Evolutionary conservation across 2,888 invertebrate species (phyloP), one percentile per base, ranked within the genome.

Genomic region (Pollenia griseotomentosa): DNA sequence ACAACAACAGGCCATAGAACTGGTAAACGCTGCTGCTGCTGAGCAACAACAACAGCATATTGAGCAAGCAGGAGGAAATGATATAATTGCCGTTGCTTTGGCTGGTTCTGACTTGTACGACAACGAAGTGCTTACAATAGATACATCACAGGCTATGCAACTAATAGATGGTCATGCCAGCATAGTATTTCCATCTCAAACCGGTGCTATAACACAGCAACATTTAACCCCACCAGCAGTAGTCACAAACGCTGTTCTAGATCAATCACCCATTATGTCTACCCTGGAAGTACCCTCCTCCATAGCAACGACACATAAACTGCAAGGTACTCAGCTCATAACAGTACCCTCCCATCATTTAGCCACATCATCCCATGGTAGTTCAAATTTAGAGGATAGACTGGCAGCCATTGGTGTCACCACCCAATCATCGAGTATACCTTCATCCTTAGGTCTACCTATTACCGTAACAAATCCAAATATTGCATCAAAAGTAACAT

Each of bases 191-290:
- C 90, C 91, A 16, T 6, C 90, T 68, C 83, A 88, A 5, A 71
- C 66, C 7, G 68, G 44, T 16, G 48, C 78, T 40, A 74, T 87
- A 70, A 74, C 77, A 14, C 88, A 88, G 40, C 61, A 89, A 2
- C 91, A 91, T 33, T 89, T 92, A 44, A 91, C 91, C 33, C 91
- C 91, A 12, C 91, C 92, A 0, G 90, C 91, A 1, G 90, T 91
- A 2, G 92, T 91, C 74, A 97, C 97, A 0, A 97, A 96, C 89
- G 94, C 96, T 6, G 95, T 96, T 12, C 94, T 97, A 16, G 95
- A 97, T 91, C 96, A 96, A 92, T 96, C 95, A 2, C 96, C 97
- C 0, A 97, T 97, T 75, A 97, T 97, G 97, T 96, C 97, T 1
- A 90, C 97, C 0, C 93, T 96, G 42, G 97, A 97, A 92, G 95